Percentiles rank a stretch among this genome's conserved stretches.
phyloP scores from a whole-genome alignment of 2,888 invertebrate species.

The Aquatica leii region DNA sequence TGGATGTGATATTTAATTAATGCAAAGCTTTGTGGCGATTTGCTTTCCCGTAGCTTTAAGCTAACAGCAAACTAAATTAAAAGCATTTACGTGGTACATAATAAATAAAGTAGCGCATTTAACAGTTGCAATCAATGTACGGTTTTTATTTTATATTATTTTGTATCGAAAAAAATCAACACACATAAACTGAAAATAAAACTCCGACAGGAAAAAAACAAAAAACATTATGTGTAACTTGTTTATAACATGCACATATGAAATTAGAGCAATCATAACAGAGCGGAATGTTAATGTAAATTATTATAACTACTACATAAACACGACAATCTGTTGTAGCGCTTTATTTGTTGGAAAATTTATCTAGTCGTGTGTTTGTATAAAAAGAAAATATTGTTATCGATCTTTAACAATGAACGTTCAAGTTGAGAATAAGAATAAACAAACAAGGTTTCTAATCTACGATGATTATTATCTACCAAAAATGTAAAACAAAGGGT shows the following conservation, averaged over 20 bases:
- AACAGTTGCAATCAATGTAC: slow-evolving; percentile 17
- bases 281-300: slow-evolving; percentile 49
- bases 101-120: slow-evolving; percentile 25
- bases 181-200: slow-evolving; percentile 38
- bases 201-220: slow-evolving; percentile 42
- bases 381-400: slow-evolving; percentile 14
- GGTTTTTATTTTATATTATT: slow-evolving; percentile 30
- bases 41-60: slow-evolving; percentile 16
- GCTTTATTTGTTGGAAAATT: slow-evolving; percentile 24
- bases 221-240: slow-evolving; percentile 45
- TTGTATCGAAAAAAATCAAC: slow-evolving; percentile 38
- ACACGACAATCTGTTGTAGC: slow-evolving; percentile 30
- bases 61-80: slow-evolving; percentile 26
- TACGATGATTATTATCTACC: slow-evolving; percentile 49
- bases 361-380: neutral
- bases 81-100: slow-evolving; percentile 24
- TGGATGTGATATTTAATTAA: slow-evolving; percentile 16
- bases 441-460: slow-evolving; percentile 46
- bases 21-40: slow-evolving; percentile 18
- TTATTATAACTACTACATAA: slow-evolving; percentile 48
- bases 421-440: slow-evolving; percentile 16
- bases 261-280: slow-evolving; percentile 52
- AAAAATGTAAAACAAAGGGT: slow-evolving; percentile 48
- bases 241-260: slow-evolving; percentile 49
- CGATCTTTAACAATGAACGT: slow-evolving; percentile 12